Conservation (phyloP, 1,140 invertebrate genomes). For the Oedothorax gibbosus region DNA sequence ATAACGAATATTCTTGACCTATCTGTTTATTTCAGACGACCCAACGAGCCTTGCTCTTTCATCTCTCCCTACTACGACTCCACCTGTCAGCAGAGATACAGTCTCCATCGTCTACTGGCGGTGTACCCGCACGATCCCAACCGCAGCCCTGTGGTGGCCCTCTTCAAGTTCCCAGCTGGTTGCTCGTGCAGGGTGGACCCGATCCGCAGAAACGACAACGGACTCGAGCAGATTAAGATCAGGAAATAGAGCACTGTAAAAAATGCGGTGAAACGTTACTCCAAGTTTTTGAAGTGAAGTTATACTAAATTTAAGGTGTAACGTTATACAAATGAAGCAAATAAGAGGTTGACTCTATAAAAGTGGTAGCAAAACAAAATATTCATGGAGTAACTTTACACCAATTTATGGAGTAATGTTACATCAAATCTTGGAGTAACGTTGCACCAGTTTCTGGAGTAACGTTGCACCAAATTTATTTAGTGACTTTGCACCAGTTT, state of each 20-base stretch:
- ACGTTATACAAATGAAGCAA: too few relatives aligned
- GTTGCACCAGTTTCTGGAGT: too few relatives aligned
- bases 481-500: too few relatives aligned
- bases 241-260: background rate
- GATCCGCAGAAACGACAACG: slow-evolving; percentile 52
- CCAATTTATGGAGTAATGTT: too few relatives aligned
- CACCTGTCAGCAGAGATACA: slow-evolving; percentile 68
- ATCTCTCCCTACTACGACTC: slow-evolving; percentile 70
- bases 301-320: too few relatives aligned
- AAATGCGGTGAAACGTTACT: background rate
- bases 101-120: slow-evolving; percentile 68
- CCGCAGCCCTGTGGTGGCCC: slow-evolving; percentile 67
- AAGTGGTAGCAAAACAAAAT: too few relatives aligned
- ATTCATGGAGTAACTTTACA: too few relatives aligned
- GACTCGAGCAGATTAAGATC: slow-evolving; percentile 51
- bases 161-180: slow-evolving; percentile 69
- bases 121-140: slow-evolving; percentile 68
- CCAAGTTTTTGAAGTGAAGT: too few relatives aligned
- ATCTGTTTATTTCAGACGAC: slow-evolving; percentile 64
- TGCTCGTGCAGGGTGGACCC: slow-evolving; percentile 69
- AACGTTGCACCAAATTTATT: too few relatives aligned
- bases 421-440: too few relatives aligned
- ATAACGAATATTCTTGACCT: background rate
- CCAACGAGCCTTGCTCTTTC: slow-evolving; percentile 68
- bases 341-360: too few relatives aligned